Evolutionary conservation across 2,113 vertebrate genomes (phyloP), one percentile per base, ranked within the genome.

Genomic region (Pedetes capensis): DNA sequence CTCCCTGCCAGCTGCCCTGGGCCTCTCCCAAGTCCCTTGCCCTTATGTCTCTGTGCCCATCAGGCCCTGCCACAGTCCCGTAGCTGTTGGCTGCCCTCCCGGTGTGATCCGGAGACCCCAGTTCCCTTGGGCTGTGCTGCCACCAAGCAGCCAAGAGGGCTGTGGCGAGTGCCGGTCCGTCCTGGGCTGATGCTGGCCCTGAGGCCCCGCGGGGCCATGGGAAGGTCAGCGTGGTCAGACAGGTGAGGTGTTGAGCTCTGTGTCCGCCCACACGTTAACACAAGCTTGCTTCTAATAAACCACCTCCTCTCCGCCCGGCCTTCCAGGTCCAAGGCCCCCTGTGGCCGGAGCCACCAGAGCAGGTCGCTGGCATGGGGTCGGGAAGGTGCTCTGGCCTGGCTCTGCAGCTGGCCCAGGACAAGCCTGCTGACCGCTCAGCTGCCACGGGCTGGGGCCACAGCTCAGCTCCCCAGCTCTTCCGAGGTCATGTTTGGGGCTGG

Each of bases 181-280:
- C 55, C 14, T 34, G 75, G 12, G 34, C 7, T 51, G 66, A 13
- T 27, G 66, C 47, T n/a, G 44, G 29, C 13, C 39, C 32, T 32
- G 34, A 61, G 29, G 29, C 39, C 53, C 8, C 13, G 27, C 3
- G 14, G 27, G 53, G 3, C 27, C 12, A 32, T 3, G 0, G 59
- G 53, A 44, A 93, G 55, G 55, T 18, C 76, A 17, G 74, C 9
- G 7, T 4, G 9, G 78, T 16, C 25, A 32, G 3, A 18, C 0
- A 0, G 5, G 32, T 22, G 61, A 68, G 12, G 2, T 2, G 8
- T 49, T 37, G 32, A 25, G 23, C 16, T 59, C n/a, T 6, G 2
- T 59, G 44, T 55, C 66, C 20, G 32, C 22, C 27, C 23, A 10
- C 51, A 13, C 4, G 25, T 34, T 88, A 23, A 57, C 3, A 4